Percentiles rank a stretch among this genome's conserved stretches.
Conservation (phyloP, 1,140 invertebrate species). For the Xylocopa sonorina region DNA sequence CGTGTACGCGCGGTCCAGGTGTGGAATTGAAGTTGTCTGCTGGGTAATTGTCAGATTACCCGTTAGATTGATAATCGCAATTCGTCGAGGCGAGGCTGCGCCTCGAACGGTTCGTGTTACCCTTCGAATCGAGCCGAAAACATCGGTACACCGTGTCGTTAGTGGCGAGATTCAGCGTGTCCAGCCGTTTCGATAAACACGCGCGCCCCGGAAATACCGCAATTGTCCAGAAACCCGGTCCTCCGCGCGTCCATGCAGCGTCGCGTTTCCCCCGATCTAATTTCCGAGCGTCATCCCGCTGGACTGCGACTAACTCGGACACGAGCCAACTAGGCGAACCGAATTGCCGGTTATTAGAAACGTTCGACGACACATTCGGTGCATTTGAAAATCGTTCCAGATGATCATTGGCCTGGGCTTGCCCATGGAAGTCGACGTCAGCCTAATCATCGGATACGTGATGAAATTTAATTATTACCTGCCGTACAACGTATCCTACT, state of each 20-base stretch:
- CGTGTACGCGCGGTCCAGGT: background rate
- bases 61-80: background rate
- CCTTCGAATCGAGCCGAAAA: background rate
- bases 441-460: slow-evolving; percentile 81
- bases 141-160: background rate
- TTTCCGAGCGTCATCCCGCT: slow-evolving; percentile 49
- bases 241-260: slow-evolving; percentile 1
- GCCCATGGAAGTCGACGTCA: slow-evolving; percentile 81
- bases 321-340: background rate
- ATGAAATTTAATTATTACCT: slow-evolving; percentile 81
- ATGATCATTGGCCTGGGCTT: slow-evolving; percentile 80
- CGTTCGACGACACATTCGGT: slow-evolving; percentile 65
- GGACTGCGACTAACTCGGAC: too few relatives aligned
- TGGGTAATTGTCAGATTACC: too few relatives aligned
- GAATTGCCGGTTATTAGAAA: slow-evolving; percentile 55
- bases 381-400: slow-evolving; percentile 73
- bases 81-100: too few relatives aligned
- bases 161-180: background rate
- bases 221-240: background rate
- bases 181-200: background rate
- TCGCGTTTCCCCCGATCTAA: slow-evolving; percentile 47
- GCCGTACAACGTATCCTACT: slow-evolving; percentile 79
- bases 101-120: too few relatives aligned
- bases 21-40: background rate
- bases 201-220: slow-evolving; percentile 12